A percentile compares a stretch with the other conserved stretches of the same genome.
These are phyloP conservation scores for Drosophila robusta DNA, from an alignment of 2,888 invertebrate genomes.

Conservation along the genomic window DNA sequence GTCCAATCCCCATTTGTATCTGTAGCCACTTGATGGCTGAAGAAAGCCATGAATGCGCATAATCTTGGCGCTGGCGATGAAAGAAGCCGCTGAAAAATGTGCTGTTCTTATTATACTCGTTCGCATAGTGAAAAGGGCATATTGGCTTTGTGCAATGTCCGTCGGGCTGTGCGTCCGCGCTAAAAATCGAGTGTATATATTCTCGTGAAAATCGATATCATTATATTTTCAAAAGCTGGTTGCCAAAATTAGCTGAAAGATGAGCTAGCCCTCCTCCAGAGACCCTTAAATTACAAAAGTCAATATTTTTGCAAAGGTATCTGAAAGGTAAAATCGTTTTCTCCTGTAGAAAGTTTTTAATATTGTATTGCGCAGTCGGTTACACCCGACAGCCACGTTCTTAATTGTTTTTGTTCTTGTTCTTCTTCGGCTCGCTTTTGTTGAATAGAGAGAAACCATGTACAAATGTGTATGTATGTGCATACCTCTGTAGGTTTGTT, in stretches of 20 bases:
- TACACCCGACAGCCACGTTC: background rate
- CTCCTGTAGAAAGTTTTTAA: background rate
- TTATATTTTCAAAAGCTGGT: too few species aligned
- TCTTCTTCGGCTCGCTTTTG: conserved; percentile 11
- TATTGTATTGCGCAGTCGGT: too few species aligned
- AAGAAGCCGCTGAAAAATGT: conserved; percentile 23
- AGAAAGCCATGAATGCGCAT: conserved; percentile 19
- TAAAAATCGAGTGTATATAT: too few species aligned
- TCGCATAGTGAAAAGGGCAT: background rate
- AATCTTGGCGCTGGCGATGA: conserved; percentile 13
- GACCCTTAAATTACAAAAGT: too few species aligned
- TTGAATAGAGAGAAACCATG: conserved; percentile 16
- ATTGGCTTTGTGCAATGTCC: background rate
- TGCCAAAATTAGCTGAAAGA: too few species aligned
- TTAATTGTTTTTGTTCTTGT: background rate
- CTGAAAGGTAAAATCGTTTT: background rate
- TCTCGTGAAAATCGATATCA: too few species aligned
- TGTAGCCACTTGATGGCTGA: conserved; percentile 8
- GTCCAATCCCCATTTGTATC: conserved; percentile 17
- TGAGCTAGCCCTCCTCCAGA: too few species aligned
- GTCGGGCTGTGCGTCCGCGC: too few species aligned
- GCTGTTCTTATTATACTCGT: conserved; percentile 1
- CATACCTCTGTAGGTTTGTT: background rate
- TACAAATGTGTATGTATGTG: conserved; percentile 2
- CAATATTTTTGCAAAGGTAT: too few species aligned